These are phyloP conservation scores for Pseudocheirus occidentalis DNA, from an alignment of 2,797 vertebrate species.

Conservation along the genomic window DNA sequence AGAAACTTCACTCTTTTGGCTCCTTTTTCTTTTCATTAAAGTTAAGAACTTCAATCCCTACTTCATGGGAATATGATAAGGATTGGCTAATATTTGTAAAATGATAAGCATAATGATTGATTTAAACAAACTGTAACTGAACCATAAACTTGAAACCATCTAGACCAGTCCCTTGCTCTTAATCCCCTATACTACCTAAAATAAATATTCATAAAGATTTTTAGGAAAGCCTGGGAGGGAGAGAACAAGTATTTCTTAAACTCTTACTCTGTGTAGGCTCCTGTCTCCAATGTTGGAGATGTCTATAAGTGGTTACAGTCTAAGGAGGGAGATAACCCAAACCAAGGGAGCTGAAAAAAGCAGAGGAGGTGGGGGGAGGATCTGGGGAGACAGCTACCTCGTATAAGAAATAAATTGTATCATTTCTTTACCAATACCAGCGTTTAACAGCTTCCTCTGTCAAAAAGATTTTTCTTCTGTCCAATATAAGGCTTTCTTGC, in stretches of 20 bases:
- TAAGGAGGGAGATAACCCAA: background rate
- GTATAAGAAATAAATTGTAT: background rate
- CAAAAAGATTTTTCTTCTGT: background rate
- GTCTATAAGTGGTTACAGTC: background rate
- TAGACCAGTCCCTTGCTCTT: background rate
- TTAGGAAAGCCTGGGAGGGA: background rate
- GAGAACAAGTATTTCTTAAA: background rate
- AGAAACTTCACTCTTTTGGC: background rate
- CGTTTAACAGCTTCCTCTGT: background rate
- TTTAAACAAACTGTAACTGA: background rate
- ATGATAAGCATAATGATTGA: background rate
- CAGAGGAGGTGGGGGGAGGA: background rate
- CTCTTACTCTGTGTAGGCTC: background rate
- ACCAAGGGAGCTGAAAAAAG: background rate
- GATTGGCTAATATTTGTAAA: conserved; percentile 1
- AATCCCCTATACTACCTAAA: background rate
- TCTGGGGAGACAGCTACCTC: background rate
- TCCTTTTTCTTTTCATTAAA: background rate
- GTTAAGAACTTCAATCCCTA: background rate
- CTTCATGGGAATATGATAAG: background rate
- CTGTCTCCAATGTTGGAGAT: background rate
- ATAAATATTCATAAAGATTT: background rate
- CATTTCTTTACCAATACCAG: background rate
- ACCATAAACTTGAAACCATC: background rate
- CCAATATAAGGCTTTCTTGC: background rate